Conservation (phyloP, 2,797 vertebrate species). For the Mormyrus hasselquistii region DNA sequence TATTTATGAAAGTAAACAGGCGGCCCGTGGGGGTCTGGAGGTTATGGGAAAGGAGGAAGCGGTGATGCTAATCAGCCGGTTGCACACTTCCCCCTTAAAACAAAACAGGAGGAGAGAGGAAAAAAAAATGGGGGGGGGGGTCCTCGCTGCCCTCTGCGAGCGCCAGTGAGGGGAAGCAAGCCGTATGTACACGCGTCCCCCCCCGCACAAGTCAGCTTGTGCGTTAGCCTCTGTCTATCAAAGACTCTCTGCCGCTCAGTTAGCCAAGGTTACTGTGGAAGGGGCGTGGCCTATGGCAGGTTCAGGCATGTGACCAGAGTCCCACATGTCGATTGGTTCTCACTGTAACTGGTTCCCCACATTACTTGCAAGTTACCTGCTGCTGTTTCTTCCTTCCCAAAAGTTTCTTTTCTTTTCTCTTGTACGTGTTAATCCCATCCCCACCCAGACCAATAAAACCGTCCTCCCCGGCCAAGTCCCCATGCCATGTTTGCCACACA, state of each 20-base stretch:
- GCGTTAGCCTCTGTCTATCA: neutral
- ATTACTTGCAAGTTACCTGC: neutral
- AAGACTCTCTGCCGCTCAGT: neutral
- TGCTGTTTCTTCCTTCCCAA: neutral
- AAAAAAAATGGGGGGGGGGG: slow-evolving; percentile 36
- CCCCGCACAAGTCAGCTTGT: neutral
- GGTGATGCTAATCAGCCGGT: slow-evolving; percentile 92
- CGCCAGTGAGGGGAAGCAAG: neutral
- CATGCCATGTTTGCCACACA: neutral
- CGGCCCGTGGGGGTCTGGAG: slow-evolving; percentile 90
- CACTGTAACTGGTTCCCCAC: neutral
- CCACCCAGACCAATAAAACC: neutral
- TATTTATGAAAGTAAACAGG: slow-evolving; percentile 98
- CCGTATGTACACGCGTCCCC: slow-evolving; percentile 21
- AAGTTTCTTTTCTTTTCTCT: neutral
- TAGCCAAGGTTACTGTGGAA: neutral
- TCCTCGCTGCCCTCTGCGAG: neutral
- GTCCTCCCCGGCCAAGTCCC: neutral
- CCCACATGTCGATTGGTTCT: neutral
- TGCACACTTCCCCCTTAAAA: slow-evolving; percentile 90
- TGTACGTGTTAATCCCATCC: neutral
- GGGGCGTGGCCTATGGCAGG: neutral
- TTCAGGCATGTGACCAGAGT: neutral
- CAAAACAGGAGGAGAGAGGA: slow-evolving; percentile 67
- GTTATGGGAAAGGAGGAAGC: slow-evolving; percentile 99